Evolutionary conservation across 2,797 vertebrate species (phyloP).

Genomic region (Tarsius wallacei): DNA sequence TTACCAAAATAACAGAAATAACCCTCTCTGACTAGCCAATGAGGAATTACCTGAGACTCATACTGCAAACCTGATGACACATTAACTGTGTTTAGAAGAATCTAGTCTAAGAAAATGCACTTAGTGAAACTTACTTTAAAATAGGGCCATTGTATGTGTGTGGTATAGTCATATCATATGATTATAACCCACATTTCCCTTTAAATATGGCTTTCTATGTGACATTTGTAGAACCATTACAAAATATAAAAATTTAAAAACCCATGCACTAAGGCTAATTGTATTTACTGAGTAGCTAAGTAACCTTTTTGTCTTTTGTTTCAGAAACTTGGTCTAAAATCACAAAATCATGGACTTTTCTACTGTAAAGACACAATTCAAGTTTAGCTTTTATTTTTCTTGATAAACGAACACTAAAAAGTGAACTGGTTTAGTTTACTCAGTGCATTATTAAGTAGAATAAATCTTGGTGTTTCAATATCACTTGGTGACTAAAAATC

Average conservation of each 20-base stretch:
- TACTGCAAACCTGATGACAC: background rate
- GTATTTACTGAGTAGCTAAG: background rate
- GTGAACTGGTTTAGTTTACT: background rate
- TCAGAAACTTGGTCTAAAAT: slow-evolving; percentile 52
- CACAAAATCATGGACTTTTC: slow-evolving; percentile 17
- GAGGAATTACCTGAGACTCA: background rate
- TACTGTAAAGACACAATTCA: background rate
- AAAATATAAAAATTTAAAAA: background rate
- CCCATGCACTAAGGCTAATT: background rate
- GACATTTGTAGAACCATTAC: background rate
- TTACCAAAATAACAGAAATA: slow-evolving; percentile 12
- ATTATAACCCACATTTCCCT: background rate
- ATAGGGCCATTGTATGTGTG: background rate
- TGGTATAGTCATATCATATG: background rate
- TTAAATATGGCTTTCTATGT: background rate
- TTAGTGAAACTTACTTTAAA: slow-evolving; percentile 4
- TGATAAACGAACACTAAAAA: background rate
- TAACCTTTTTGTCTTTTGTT: background rate
- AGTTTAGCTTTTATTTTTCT: slow-evolving; percentile 1
- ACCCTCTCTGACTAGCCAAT: background rate
- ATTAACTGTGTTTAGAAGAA: slow-evolving; percentile 43
- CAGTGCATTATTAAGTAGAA: background rate
- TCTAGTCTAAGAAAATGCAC: background rate
- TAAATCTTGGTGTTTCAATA: background rate
- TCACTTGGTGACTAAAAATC: background rate